Evolutionary conservation across 2,113 vertebrate genomes (phyloP).

Genomic region (Clarias gariepinus): DNA sequence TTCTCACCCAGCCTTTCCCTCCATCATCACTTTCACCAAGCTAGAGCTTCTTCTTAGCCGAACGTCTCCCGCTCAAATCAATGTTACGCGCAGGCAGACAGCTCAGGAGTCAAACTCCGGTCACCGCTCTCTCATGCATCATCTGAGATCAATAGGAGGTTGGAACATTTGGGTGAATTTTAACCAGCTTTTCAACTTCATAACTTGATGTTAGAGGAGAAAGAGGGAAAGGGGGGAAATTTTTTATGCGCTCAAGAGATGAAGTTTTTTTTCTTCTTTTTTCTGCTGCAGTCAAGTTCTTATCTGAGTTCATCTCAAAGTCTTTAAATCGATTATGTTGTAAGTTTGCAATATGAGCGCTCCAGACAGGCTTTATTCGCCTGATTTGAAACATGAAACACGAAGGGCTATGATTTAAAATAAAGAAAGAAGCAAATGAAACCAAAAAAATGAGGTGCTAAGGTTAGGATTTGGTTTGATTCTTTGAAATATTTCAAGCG

Average conservation of each 20-base stretch:
- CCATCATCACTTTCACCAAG: conserved; percentile 33
- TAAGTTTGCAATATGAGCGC: background rate
- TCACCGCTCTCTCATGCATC: conserved; percentile 60
- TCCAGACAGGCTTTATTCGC: conserved; percentile 6
- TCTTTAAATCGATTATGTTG: conserved; percentile 10
- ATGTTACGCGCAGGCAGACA: conserved; percentile 63
- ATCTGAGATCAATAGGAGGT: conserved; percentile 55
- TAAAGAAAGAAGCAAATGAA: background rate
- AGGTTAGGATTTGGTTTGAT: background rate
- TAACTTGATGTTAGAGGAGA: conserved; percentile 56
- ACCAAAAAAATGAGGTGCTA: background rate
- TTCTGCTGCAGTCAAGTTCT: conserved; percentile 6
- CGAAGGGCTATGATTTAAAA: background rate
- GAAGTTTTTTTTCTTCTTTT: background rate
- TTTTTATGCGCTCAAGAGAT: background rate
- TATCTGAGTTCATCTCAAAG: conserved; percentile 31
- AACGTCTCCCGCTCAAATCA: conserved; percentile 46
- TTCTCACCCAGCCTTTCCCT: conserved; percentile 34
- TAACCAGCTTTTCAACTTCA: conserved; percentile 55
- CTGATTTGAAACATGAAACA: background rate
- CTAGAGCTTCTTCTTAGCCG: background rate
- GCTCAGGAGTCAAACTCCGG: conserved; percentile 71
- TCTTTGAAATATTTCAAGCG: background rate
- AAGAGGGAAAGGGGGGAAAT: conserved; percentile 7
- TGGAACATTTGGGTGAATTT: conserved; percentile 61